phyloP scores from a whole-genome alignment of 2,797 vertebrate genomes.

The Synanceia verrucosa region DNA sequence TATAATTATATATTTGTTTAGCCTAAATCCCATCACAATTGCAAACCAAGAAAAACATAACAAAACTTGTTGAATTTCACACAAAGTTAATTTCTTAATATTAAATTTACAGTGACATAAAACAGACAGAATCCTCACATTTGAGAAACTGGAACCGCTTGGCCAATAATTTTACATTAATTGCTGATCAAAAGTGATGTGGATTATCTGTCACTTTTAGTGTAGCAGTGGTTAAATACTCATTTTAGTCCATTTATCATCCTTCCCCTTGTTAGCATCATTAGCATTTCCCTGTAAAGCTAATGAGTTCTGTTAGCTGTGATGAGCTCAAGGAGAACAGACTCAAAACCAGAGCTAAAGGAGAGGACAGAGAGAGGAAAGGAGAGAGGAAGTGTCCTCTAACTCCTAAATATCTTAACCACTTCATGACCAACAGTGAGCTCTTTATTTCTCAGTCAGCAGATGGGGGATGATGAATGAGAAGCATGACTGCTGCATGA shows the following conservation, averaged over 20 bases:
- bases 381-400: neutral
- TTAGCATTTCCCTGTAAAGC: neutral
- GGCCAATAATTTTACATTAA: neutral
- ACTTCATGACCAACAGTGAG: conserved; percentile 51
- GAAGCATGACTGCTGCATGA: conserved; percentile 50
- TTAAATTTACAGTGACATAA: neutral
- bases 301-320: neutral
- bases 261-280: neutral
- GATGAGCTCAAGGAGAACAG: neutral
- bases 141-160: neutral
- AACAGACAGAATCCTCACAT: neutral
- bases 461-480: conserved; percentile 58
- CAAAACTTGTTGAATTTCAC: neutral
- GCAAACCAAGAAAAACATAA: neutral
- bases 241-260: neutral
- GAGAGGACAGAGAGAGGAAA: neutral
- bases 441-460: conserved; percentile 52
- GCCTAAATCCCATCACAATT: neutral
- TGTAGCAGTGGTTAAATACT: neutral
- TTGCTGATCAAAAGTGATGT: neutral
- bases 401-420: conserved; percentile 40
- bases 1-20: neutral
- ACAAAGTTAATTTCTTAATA: neutral
- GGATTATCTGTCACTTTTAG: neutral
- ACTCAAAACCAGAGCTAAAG: neutral